Percentiles rank a stretch among this genome's conserved stretches.
Conservation (phyloP, 2,888 invertebrate genomes). For the Xestobium rufovillosum region DNA sequence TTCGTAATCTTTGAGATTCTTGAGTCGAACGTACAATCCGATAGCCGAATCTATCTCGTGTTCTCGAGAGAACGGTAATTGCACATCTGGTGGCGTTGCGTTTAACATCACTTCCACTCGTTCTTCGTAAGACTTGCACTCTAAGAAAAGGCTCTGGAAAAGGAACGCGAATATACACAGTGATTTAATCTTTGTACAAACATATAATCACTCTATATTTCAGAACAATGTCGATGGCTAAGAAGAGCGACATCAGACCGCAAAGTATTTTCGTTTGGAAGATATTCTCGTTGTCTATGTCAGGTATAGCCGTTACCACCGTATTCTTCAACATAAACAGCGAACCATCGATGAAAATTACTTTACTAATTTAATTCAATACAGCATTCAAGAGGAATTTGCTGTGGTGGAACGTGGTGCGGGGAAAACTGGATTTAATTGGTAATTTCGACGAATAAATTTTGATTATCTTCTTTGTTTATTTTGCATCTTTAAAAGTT, state of each 20-base stretch:
- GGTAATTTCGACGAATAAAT: constrained; percentile 54
- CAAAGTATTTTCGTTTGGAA: constrained; percentile 49
- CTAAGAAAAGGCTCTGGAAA: constrained; percentile 42
- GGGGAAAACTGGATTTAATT: constrained; percentile 57
- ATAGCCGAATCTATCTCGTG: not conserved
- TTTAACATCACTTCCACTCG: not conserved
- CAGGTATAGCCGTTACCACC: too few relatives aligned
- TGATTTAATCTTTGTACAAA: too few relatives aligned
- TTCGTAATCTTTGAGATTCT: not conserved
- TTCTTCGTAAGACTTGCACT: constrained; percentile 38
- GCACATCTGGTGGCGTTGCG: constrained; percentile 19
- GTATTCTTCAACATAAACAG: too few relatives aligned
- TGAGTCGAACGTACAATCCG: not conserved
- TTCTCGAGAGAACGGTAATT: constrained; percentile 40
- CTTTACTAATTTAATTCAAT: constrained; percentile 1
- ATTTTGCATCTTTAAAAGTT: constrained; percentile 49
- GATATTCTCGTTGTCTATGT: too few relatives aligned
- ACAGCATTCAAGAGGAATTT: constrained; percentile 30
- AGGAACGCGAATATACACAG: too few relatives aligned
- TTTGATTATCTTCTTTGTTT: too few relatives aligned
- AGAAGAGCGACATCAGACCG: constrained; percentile 44
- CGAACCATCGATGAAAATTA: too few relatives aligned
- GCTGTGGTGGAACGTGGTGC: constrained; percentile 52
- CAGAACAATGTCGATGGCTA: constrained; percentile 43
- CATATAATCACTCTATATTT: constrained; percentile 40